Evolutionary conservation across 2,113 vertebrate genomes (phyloP).

Genomic region (Silurus glanis): DNA sequence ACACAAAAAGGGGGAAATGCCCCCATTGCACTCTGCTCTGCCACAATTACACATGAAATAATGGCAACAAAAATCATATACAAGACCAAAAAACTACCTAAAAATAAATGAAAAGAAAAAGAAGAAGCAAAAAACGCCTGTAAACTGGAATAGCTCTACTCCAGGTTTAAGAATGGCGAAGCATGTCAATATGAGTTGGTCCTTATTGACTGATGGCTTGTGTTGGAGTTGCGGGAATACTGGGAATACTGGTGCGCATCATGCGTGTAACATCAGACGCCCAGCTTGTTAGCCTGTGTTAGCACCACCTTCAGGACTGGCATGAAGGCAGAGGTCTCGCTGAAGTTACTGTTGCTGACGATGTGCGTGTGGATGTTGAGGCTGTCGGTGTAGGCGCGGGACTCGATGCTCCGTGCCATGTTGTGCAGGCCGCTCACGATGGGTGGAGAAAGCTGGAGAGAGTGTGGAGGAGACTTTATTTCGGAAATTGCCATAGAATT

Average conservation of each 20-base stretch:
- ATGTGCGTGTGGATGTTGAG: slow-evolving; percentile 95
- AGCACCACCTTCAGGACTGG: slow-evolving; percentile 95
- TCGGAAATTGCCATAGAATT: not conserved
- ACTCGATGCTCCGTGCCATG: slow-evolving; percentile 87
- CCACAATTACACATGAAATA: slow-evolving; percentile 56
- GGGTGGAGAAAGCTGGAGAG: slow-evolving; percentile 85
- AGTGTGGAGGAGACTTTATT: slow-evolving; percentile 27
- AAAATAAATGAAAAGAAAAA: slow-evolving; percentile 37
- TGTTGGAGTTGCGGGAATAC: slow-evolving; percentile 56
- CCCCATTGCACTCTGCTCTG: slow-evolving; percentile 66
- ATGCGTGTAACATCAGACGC: slow-evolving; percentile 69
- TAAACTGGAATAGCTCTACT: slow-evolving; percentile 41
- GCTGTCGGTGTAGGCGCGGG: slow-evolving; percentile 82
- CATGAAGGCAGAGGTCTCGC: slow-evolving; percentile 98
- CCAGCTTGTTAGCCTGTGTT: slow-evolving; percentile 93
- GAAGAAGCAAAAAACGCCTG: slow-evolving; percentile 24
- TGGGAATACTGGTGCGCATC: slow-evolving; percentile 22
- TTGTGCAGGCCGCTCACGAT: slow-evolving; percentile 88
- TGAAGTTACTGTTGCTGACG: slow-evolving; percentile 97
- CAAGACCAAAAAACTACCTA: slow-evolving; percentile 35
- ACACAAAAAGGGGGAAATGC: slow-evolving; percentile 26
- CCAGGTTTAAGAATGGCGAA: slow-evolving; percentile 44
- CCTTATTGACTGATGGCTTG: slow-evolving; percentile 63
- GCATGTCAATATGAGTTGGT: slow-evolving; percentile 40
- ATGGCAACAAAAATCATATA: slow-evolving; percentile 40